Conservation (phyloP, 2,888 invertebrate genomes). For the Marasmarcha lunaedactyla region DNA sequence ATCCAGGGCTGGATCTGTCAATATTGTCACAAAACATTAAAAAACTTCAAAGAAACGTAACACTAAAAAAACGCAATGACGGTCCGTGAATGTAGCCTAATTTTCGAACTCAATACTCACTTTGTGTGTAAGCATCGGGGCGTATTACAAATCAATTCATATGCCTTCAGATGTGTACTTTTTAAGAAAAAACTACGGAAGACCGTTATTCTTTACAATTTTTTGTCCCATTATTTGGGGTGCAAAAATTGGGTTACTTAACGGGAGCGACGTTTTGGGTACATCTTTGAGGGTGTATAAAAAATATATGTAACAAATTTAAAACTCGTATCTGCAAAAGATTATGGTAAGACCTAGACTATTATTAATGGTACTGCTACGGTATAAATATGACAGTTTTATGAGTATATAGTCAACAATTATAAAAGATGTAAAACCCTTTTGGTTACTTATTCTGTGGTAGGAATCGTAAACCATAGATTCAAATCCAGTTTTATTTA, state of each 20-base stretch:
- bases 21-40: conserved; percentile 64
- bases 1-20: conserved; percentile 49
- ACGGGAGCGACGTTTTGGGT: conserved; percentile 56
- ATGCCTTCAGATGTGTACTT: conserved; percentile 23
- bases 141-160: conserved; percentile 64
- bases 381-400: too few species aligned
- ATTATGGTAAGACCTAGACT: too few species aligned
- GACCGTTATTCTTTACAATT: conserved; percentile 55
- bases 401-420: too few species aligned
- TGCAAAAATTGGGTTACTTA: conserved; percentile 70
- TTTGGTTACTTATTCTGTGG: too few species aligned
- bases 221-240: conserved; percentile 61
- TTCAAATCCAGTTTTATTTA: too few species aligned
- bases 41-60: conserved; percentile 6
- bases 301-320: too few species aligned
- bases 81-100: conserved; percentile 57
- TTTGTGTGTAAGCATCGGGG: conserved; percentile 62
- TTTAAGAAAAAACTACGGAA: conserved; percentile 34
- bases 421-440: too few species aligned
- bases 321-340: too few species aligned
- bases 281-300: conserved; percentile 29
- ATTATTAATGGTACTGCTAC: too few species aligned
- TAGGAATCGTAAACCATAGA: too few species aligned
- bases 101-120: conserved; percentile 62
- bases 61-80: conserved; percentile 24